Evolutionary conservation across 2,113 vertebrate species (phyloP).

Genomic region (Tupaia tana): DNA sequence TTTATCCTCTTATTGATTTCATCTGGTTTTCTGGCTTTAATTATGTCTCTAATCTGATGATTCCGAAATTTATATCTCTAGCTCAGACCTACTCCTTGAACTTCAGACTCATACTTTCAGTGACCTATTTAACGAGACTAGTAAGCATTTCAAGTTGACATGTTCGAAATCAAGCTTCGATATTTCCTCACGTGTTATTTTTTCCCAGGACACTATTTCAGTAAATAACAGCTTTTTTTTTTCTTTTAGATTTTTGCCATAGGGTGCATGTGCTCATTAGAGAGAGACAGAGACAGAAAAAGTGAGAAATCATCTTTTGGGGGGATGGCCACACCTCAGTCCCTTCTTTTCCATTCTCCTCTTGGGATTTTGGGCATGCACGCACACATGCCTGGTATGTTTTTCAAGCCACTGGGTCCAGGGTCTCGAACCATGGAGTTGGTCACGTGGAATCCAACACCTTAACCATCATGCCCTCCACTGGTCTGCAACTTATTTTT

Average conservation of each 20-base stretch:
- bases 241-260: not conserved
- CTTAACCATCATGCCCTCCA: no score
- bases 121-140: not conserved
- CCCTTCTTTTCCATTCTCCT: no score
- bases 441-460: no score
- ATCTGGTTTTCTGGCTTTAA: not conserved
- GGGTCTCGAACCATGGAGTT: no score
- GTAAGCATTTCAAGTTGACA: not conserved
- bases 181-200: not conserved
- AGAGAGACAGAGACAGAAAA: no score
- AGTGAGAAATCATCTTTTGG: no score
- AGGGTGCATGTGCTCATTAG: no score
- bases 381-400: no score
- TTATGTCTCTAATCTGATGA: not conserved
- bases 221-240: not conserved
- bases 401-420: no score
- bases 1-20: not conserved
- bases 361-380: no score
- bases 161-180: not conserved
- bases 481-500: not conserved
- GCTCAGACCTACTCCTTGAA: not conserved
- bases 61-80: not conserved
- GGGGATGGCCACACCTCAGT: no score
- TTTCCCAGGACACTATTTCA: not conserved
- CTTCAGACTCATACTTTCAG: not conserved